These are phyloP conservation scores for Synaphobranchus kaupii DNA, from an alignment of 2,797 vertebrate species.

Conservation along the genomic window DNA sequence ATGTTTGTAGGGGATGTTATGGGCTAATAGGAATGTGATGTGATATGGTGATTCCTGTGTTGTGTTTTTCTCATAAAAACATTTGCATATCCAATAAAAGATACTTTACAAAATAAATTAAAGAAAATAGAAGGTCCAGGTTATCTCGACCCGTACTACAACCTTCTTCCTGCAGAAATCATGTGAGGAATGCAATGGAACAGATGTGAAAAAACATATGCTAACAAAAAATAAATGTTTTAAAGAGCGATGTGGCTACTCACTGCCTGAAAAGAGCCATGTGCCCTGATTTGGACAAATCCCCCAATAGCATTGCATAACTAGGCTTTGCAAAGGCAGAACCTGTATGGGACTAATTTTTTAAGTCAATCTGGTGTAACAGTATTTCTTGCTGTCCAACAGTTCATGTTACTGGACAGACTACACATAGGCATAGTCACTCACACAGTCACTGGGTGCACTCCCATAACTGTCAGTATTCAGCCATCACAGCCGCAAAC, in stretches of 20 bases:
- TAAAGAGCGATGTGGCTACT: neutral
- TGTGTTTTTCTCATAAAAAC: no score
- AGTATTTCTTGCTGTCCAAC: neutral
- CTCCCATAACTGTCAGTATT: neutral
- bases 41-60: no score
- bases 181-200: neutral
- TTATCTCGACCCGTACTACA: no score
- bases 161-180: no score
- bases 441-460: neutral
- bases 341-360: neutral
- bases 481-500: neutral
- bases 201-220: neutral
- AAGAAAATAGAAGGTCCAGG: no score
- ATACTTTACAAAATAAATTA: no score
- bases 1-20: no score
- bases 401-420: neutral
- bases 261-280: neutral
- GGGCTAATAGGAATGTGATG: no score
- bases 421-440: neutral
- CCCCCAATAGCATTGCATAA: neutral
- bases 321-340: neutral
- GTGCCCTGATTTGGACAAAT: conserved; percentile 1
- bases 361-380: neutral
- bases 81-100: no score
- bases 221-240: neutral